These are phyloP conservation scores for Scolopax bukidnonensis DNA, from an alignment of 2,797 vertebrate genomes.

Conservation along the genomic window DNA sequence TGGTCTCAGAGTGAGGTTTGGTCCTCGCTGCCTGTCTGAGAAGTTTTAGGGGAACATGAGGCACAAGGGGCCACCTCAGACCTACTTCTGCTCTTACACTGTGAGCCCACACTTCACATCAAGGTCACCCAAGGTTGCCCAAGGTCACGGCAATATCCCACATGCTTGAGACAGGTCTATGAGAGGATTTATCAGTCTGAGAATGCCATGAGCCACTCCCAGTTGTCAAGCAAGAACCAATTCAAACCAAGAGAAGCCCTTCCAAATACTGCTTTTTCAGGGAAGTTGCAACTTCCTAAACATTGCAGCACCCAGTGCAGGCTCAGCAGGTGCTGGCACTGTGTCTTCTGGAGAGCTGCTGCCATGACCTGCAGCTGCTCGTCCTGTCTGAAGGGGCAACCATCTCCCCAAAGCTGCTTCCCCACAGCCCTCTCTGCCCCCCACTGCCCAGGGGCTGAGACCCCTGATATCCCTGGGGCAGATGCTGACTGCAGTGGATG, in stretches of 20 bases:
- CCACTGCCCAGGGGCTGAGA: neutral
- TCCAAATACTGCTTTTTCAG: neutral
- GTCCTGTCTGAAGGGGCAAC: neutral
- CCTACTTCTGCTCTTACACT: neutral
- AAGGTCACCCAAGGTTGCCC: neutral
- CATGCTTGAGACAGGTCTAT: neutral
- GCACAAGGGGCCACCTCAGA: neutral
- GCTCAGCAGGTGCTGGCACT: neutral
- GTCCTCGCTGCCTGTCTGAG: neutral
- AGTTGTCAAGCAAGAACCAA: neutral
- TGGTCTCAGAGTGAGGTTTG: neutral
- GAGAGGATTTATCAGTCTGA: neutral
- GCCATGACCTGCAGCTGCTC: accelerated
- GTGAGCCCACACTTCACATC: neutral
- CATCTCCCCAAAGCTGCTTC: neutral
- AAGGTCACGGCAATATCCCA: neutral
- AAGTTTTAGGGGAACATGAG: neutral
- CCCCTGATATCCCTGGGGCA: neutral
- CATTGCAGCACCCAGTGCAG: neutral
- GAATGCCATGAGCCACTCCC: neutral
- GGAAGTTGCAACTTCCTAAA: neutral
- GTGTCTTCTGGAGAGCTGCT: neutral
- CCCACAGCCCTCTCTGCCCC: accelerated
- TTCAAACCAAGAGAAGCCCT: neutral
- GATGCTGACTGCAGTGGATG: accelerated